Conservation (phyloP, 2,888 invertebrate species). For the Yponomeuta cagnagella region DNA sequence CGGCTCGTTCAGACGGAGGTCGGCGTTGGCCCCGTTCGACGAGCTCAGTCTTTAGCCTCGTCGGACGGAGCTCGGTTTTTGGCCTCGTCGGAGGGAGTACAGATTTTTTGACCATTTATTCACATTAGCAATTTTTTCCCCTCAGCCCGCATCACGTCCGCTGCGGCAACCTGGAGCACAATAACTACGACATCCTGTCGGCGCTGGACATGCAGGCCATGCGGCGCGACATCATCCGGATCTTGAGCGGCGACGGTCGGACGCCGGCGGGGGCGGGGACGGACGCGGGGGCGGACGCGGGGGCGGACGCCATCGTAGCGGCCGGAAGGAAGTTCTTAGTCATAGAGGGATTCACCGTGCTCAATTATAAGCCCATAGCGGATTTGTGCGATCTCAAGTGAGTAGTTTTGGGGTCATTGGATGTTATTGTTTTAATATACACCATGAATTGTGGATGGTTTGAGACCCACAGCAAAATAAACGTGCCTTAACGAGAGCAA, state of each 20-base stretch:
- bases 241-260: constrained; percentile 37
- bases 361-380: constrained; percentile 80
- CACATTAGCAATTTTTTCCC: too few species aligned
- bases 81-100: too few species aligned
- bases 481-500: too few species aligned
- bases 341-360: constrained; percentile 85
- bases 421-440: too few species aligned
- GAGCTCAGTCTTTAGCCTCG: too few species aligned
- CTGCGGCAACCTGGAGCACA: constrained; percentile 79
- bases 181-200: constrained; percentile 84
- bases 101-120: too few species aligned
- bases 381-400: constrained; percentile 80
- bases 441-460: too few species aligned
- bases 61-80: too few species aligned
- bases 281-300: constrained; percentile 16
- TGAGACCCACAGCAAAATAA: too few species aligned
- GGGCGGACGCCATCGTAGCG: constrained; percentile 18
- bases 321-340: constrained; percentile 74
- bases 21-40: too few species aligned
- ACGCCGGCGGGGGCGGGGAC: constrained; percentile 25
- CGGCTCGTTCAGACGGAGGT: too few species aligned
- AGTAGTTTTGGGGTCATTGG: constrained; percentile 18
- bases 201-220: constrained; percentile 84
- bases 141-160: constrained; percentile 77
- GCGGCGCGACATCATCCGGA: constrained; percentile 73